phyloP scores from a whole-genome alignment of 2,888 invertebrate genomes.

The Malthinus flaveolus region DNA sequence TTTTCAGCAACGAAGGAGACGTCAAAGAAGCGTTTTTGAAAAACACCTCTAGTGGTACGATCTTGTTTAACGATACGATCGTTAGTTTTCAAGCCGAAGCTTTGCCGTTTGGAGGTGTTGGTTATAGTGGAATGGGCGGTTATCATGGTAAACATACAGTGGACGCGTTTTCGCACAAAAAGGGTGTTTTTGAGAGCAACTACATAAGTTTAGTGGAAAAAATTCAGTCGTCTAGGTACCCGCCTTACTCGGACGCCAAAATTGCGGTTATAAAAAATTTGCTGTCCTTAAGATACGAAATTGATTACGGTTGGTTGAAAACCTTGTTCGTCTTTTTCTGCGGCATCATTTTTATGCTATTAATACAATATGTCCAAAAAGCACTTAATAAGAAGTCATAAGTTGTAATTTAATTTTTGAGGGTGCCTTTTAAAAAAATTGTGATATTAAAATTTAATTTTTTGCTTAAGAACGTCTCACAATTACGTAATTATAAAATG shows the following conservation, averaged over 20 bases:
- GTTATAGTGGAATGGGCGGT: conserved; percentile 88
- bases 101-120: conserved; percentile 97
- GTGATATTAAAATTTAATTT: no score
- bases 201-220: conserved; percentile 72
- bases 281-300: conserved; percentile 66
- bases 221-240: conserved; percentile 72
- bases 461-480: no score
- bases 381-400: neutral
- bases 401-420: neutral
- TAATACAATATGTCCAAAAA: neutral
- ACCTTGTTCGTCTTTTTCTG: conserved; percentile 47
- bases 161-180: conserved; percentile 93
- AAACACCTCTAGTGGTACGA: conserved; percentile 79
- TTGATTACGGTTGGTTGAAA: conserved; percentile 64
- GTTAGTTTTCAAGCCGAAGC: conserved; percentile 85
- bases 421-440: no score
- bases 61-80: conserved; percentile 83
- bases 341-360: conserved; percentile 16
- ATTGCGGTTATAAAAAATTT: conserved; percentile 49
- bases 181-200: conserved; percentile 74
- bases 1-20: conserved; percentile 71
- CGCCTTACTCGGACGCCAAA: conserved; percentile 66
- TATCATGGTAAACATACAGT: conserved; percentile 92
- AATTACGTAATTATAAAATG: no score
- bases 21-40: conserved; percentile 65